Percentiles rank a stretch among this genome's conserved stretches.
Conservation (phyloP, 2,888 invertebrate species). For the Mactromeris polynyma region DNA sequence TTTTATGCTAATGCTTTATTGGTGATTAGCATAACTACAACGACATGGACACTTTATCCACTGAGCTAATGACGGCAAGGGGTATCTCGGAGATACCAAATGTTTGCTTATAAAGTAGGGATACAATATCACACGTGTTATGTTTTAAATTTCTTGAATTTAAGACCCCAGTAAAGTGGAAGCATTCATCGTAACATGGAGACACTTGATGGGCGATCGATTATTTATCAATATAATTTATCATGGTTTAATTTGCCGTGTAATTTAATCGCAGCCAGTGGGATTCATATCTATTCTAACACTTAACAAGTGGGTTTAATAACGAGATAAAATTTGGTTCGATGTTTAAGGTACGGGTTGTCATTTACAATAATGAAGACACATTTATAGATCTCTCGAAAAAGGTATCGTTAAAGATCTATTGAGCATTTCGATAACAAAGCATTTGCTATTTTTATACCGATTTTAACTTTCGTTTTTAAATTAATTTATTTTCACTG, state of each 20-base stretch:
- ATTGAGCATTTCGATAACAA: not conserved
- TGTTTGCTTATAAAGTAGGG: not conserved
- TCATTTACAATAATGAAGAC: not conserved
- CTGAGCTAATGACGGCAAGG: not conserved
- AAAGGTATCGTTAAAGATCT: not conserved
- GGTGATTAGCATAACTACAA: not conserved
- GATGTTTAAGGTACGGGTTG: not conserved
- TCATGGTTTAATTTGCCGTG: not conserved
- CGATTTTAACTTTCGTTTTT: not conserved
- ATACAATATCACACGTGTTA: not conserved
- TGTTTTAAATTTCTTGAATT: not conserved
- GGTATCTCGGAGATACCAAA: not conserved
- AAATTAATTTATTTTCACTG: not conserved
- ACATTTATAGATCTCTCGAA: not conserved
- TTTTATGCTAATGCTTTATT: too few relatives aligned
- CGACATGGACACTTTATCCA: not conserved
- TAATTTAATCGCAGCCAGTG: not conserved
- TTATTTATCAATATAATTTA: not conserved
- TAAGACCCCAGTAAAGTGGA: not conserved
- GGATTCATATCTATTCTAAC: not conserved
- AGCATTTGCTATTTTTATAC: not conserved
- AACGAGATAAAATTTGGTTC: not conserved
- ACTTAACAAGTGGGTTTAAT: not conserved
- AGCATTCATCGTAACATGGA: not conserved
- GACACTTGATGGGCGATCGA: slow-evolving; percentile 5